These are phyloP conservation scores for Selene dorsalis DNA, from an alignment of 2,797 vertebrate species.

Conservation along the genomic window DNA sequence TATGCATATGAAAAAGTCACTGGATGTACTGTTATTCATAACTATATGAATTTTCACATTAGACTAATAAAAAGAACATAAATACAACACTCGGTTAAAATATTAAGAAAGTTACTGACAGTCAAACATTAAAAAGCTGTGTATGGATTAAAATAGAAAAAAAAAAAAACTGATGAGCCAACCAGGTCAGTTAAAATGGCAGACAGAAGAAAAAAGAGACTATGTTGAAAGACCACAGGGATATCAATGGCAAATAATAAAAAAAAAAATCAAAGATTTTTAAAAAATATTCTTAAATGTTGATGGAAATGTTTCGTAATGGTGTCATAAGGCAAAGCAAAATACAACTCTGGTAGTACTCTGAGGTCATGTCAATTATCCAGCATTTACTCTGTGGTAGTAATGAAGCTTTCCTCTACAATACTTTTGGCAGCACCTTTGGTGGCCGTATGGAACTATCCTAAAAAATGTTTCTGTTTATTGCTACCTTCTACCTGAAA, in stretches of 20 bases:
- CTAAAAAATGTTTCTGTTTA: neutral
- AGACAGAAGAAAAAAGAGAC: neutral
- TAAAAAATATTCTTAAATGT: too few relatives aligned
- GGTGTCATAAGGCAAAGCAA: constrained; percentile 3
- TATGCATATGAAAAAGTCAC: too few relatives aligned
- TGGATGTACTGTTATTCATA: too few relatives aligned
- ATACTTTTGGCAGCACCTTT: neutral
- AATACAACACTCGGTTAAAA: neutral
- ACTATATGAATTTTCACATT: too few relatives aligned
- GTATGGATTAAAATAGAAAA: too few relatives aligned
- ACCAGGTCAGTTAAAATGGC: neutral
- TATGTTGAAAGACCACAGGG: neutral
- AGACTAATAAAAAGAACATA: neutral
- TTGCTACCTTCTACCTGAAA: too few relatives aligned
- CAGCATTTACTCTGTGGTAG: neutral
- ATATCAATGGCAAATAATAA: too few relatives aligned
- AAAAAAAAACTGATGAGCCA: neutral
- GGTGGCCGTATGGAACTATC: neutral
- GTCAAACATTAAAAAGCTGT: neutral
- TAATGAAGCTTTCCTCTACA: neutral
- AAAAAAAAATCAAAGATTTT: too few relatives aligned
- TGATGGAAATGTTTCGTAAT: neutral
- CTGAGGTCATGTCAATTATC: neutral
- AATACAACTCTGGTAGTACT: too few relatives aligned
- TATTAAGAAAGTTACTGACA: neutral